These are phyloP conservation scores for Dynastes hyllus DNA, from an alignment of 2,888 invertebrate genomes.

Conservation along the genomic window DNA sequence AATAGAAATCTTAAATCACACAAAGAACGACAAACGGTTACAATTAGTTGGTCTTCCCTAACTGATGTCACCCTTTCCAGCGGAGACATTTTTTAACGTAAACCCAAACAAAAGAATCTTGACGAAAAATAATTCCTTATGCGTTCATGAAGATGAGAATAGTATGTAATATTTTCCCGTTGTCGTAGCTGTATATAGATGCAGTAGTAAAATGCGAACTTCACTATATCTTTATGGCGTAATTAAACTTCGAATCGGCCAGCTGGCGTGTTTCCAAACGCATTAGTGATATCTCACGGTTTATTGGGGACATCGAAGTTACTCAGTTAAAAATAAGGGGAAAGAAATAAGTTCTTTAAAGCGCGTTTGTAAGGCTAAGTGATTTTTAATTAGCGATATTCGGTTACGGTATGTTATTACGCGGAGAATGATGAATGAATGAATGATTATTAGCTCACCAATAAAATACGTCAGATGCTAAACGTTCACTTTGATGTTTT, in stretches of 20 bases:
- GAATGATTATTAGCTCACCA: too few relatives aligned
- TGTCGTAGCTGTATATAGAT: background rate
- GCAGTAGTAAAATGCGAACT: background rate
- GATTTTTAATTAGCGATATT: conserved; percentile 7
- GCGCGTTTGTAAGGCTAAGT: background rate
- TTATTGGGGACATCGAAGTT: background rate
- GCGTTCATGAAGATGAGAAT: background rate
- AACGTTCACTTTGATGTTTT: too few relatives aligned
- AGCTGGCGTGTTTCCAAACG: conserved; percentile 14
- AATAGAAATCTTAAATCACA: too few relatives aligned
- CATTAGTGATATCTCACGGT: conserved; percentile 10
- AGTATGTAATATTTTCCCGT: background rate
- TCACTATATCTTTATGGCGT: conserved; percentile 12
- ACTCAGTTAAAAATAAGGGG: background rate
- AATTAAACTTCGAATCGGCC: conserved; percentile 14
- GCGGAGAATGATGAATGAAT: too few relatives aligned
- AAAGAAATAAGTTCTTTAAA: conserved; percentile 2
- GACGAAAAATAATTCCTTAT: background rate
- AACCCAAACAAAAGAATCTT: background rate
- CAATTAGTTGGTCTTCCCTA: too few relatives aligned
- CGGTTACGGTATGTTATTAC: conserved; percentile 1
- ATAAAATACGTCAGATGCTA: too few relatives aligned
- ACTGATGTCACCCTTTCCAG: too few relatives aligned
- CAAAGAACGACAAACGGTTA: background rate
- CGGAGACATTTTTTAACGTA: too few relatives aligned